Base-by-base conservation (phyloP, 2,113 vertebrate genomes). In the Grallaria varia region DNA sequence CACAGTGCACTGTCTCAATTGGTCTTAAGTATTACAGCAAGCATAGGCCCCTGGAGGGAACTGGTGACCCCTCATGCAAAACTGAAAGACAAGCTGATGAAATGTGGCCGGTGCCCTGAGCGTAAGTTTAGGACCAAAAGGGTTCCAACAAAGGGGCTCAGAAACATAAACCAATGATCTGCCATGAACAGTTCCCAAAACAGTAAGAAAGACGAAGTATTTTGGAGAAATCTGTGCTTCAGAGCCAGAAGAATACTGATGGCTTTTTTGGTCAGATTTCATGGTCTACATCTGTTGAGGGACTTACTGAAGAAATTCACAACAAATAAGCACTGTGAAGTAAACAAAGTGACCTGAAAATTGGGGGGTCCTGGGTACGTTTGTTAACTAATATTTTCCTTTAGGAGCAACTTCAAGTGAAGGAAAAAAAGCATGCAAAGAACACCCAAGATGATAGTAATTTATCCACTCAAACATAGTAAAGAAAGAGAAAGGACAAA, bases 41-140 rank as follows among this genome's bases (percentile, higher is more conserved):
- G 9, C 10, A 42, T 8, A 78, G 10, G 4, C 2, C 23, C 14
- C 24, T 35, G 21, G 25, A 47, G 13, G 15, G 4, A 89, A 77
- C 14, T 37, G 8, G 19, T 53, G 16, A 69, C 3, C 1, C 2
- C 6, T 71, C 11, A 18, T 0, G 0, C 44, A 84, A n/a, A 71
- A 62, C 40, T 68, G 39, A 28, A 55, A 89, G 35, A 78, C 0
- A 4, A 73, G 17, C 22, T 40, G 37, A 37, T 69, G 13, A 87
- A 73, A 77, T 52, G 5, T 5, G 14, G 2, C 37, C 59, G 33
- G 20, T 66, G 16, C 10, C 17, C 21, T 39, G 12, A 42, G 5
- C 5, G 10, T 18, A 49, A 3, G 28, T 45, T 85, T 68, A 78
- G 35, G 47, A 85, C 15, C 5, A 63, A 90, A 49, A 47, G 3